These are phyloP conservation scores for Ariolimax columbianus DNA, from an alignment of 2,888 invertebrate genomes.

Conservation along the genomic window DNA sequence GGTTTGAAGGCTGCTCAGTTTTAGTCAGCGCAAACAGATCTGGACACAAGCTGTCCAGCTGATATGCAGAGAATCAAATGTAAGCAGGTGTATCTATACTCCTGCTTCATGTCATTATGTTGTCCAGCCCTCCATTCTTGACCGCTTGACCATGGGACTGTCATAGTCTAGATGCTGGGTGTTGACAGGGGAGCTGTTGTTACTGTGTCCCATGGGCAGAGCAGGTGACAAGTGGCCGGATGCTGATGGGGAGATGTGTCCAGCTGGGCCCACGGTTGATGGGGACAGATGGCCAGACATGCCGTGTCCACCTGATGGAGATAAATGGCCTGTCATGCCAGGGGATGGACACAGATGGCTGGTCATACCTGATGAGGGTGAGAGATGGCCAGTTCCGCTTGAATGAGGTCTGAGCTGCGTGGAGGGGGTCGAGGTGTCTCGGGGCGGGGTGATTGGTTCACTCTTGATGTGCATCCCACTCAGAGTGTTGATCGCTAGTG, in stretches of 20 bases:
- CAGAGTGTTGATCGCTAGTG: slow-evolving; percentile 71
- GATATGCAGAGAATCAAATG: slow-evolving; percentile 43
- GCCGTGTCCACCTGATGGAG: slow-evolving; percentile 34
- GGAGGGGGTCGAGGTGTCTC: slow-evolving; percentile 85
- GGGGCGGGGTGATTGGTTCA: slow-evolving; percentile 95
- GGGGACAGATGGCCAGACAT: slow-evolving; percentile 49
- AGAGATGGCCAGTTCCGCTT: slow-evolving; percentile 70
- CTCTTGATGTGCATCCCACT: slow-evolving; percentile 89
- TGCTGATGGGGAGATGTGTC: slow-evolving; percentile 44
- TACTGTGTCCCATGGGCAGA: slow-evolving; percentile 66
- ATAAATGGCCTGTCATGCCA: slow-evolving; percentile 68
- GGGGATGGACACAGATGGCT: slow-evolving; percentile 70
- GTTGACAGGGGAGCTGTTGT: slow-evolving; percentile 57
- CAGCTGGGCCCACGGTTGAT: slow-evolving; percentile 29
- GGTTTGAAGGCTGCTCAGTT: background rate
- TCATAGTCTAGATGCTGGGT: slow-evolving; percentile 74
- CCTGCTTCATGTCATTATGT: slow-evolving; percentile 68
- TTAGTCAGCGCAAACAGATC: slow-evolving; percentile 16
- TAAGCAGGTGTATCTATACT: slow-evolving; percentile 24
- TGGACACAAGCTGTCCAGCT: slow-evolving; percentile 25
- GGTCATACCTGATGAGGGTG: slow-evolving; percentile 59
- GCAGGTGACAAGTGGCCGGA: slow-evolving; percentile 73
- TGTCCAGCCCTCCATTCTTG: slow-evolving; percentile 92
- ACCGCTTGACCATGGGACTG: slow-evolving; percentile 85
- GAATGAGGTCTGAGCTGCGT: slow-evolving; percentile 81